These are phyloP conservation scores for Malurus elegans DNA, from an alignment of 2,113 vertebrate species.

Conservation along the genomic window DNA sequence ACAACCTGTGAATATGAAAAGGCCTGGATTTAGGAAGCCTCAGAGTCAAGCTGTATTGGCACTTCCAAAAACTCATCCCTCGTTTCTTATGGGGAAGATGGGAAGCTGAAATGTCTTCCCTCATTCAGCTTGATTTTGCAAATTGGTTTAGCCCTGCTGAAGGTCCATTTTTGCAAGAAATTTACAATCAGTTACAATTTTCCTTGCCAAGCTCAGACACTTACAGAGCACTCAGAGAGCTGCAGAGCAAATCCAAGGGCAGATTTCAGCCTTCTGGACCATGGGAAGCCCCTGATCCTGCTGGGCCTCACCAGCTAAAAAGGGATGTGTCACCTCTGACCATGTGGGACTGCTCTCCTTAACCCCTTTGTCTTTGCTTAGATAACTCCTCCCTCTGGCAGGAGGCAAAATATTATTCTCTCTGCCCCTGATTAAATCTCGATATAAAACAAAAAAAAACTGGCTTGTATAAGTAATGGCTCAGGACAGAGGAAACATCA, in stretches of 20 bases:
- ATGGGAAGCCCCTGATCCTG: not conserved
- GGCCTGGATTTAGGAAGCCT: not conserved
- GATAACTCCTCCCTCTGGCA: not conserved
- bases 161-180: slow-evolving; percentile 20
- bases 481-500: slow-evolving; percentile 33
- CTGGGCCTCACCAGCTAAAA: not conserved
- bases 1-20: not conserved
- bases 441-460: not conserved
- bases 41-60: not conserved
- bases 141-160: not conserved
- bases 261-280: not conserved
- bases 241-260: not conserved
- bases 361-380: not conserved
- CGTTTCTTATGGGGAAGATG: not conserved
- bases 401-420: slow-evolving; percentile 19
- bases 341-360: not conserved
- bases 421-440: not conserved
- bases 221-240: not conserved
- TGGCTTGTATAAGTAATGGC: not conserved
- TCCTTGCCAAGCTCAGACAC: not conserved
- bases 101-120: not conserved
- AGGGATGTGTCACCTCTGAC: not conserved
- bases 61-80: not conserved
- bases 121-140: slow-evolving; percentile 34
- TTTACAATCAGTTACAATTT: slow-evolving; percentile 38